These are phyloP conservation scores for Eupsittula cactorum DNA, from an alignment of 2,113 vertebrate genomes.

Conservation along the genomic window DNA sequence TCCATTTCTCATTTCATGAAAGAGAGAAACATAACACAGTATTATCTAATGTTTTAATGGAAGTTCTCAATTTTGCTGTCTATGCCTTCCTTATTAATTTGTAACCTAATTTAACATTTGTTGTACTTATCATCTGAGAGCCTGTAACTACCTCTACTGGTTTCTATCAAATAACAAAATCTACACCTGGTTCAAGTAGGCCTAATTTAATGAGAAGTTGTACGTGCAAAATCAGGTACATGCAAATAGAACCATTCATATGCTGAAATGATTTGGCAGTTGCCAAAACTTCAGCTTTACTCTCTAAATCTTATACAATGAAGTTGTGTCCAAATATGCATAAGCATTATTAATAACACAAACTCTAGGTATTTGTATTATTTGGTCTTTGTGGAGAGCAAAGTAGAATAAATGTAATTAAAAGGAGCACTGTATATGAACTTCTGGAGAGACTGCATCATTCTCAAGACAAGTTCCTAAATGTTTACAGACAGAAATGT, in stretches of 20 bases:
- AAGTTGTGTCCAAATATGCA: neutral
- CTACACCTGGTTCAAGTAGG: neutral
- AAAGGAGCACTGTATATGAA: neutral
- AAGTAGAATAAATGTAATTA: neutral
- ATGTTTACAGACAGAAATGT: neutral
- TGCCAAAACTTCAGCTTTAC: neutral
- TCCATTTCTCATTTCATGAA: neutral
- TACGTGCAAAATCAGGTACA: neutral
- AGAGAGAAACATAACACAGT: neutral
- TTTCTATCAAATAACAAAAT: neutral
- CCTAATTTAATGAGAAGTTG: neutral
- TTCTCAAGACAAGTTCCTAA: neutral
- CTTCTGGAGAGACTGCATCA: neutral
- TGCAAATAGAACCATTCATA: neutral
- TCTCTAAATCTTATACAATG: neutral
- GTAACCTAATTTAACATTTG: neutral
- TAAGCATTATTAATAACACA: neutral
- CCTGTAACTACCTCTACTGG: neutral
- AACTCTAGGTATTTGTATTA: neutral
- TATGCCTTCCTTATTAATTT: neutral
- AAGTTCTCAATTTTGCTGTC: neutral
- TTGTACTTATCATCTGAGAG: neutral
- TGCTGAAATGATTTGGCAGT: neutral
- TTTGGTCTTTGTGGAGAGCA: neutral
- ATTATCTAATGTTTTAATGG: neutral